These are phyloP conservation scores for Porphyrio hochstetteri DNA, from an alignment of 2,113 vertebrate species.

Conservation along the genomic window DNA sequence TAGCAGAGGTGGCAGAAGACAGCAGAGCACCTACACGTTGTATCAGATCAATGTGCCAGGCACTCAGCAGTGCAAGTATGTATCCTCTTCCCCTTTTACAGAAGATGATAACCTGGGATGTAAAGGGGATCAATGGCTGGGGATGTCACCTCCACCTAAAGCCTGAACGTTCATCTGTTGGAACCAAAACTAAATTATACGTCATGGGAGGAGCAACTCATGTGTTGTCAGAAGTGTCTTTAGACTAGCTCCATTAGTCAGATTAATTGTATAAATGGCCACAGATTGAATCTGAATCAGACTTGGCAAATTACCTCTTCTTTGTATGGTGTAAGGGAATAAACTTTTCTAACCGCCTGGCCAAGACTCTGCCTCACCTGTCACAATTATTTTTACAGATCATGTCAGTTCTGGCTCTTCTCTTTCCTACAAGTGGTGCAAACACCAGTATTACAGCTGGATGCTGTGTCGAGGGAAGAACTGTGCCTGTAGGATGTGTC, in stretches of 20 bases:
- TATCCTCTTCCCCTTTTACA: not conserved
- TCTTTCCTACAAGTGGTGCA: not conserved
- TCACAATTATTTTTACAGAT: not conserved
- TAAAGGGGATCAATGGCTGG: rapidly evolving
- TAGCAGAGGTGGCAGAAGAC: not conserved
- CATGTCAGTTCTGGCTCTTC: not conserved
- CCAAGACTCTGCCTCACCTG: not conserved
- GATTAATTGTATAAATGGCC: not conserved
- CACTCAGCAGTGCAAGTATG: not conserved
- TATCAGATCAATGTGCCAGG: not conserved
- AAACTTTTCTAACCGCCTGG: not conserved
- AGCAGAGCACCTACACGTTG: rapidly evolving
- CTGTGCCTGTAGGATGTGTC: not conserved
- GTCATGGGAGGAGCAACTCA: rapidly evolving
- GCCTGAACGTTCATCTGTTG: not conserved
- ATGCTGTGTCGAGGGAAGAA: not conserved
- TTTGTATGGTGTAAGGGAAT: not conserved
- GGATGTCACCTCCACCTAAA: not conserved
- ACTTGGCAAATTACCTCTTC: not conserved
- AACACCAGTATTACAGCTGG: not conserved
- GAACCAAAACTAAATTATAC: not conserved
- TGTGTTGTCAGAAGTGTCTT: not conserved
- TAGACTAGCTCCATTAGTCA: not conserved
- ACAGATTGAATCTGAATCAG: not conserved
- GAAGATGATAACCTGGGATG: not conserved